Evolutionary conservation across 2,797 vertebrate species (phyloP).

Genomic region (Acanthiza pusilla): DNA sequence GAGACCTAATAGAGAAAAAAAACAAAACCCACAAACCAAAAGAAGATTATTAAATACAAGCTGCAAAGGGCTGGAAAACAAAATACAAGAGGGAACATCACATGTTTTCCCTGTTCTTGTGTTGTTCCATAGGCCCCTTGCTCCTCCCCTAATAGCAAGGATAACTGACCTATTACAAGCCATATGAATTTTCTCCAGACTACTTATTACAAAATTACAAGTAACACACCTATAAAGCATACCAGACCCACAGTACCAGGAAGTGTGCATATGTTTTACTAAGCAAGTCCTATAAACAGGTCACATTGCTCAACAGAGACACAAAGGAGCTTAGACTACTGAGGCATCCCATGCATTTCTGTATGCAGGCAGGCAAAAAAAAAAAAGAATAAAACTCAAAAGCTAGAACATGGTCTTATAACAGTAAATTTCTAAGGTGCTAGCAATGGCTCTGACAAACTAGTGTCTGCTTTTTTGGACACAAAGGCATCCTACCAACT

Average conservation of each 20-base stretch:
- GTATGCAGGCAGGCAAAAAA: not conserved
- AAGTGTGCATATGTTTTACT: not conserved
- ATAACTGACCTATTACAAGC: not conserved
- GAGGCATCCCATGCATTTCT: not conserved
- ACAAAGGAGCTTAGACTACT: not conserved
- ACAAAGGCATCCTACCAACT: not conserved
- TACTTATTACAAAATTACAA: not conserved
- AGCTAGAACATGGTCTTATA: not conserved
- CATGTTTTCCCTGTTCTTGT: not conserved
- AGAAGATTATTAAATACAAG: not conserved
- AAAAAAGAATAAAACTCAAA: not conserved
- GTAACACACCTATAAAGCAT: not conserved
- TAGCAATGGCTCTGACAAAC: not conserved
- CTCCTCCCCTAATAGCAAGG: not conserved
- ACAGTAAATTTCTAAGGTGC: not conserved
- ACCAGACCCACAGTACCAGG: not conserved
- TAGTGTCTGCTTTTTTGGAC: not conserved
- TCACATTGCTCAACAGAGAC: not conserved
- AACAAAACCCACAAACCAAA: not conserved
- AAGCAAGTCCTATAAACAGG: not conserved
- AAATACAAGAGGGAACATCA: not conserved
- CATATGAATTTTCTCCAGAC: not conserved
- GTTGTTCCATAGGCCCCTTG: not conserved
- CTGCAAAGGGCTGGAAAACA: not conserved
- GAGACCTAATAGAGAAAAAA: not conserved